Evolutionary conservation across 2,888 invertebrate genomes (phyloP).

Genomic region (Trachelus iudaicus): DNA sequence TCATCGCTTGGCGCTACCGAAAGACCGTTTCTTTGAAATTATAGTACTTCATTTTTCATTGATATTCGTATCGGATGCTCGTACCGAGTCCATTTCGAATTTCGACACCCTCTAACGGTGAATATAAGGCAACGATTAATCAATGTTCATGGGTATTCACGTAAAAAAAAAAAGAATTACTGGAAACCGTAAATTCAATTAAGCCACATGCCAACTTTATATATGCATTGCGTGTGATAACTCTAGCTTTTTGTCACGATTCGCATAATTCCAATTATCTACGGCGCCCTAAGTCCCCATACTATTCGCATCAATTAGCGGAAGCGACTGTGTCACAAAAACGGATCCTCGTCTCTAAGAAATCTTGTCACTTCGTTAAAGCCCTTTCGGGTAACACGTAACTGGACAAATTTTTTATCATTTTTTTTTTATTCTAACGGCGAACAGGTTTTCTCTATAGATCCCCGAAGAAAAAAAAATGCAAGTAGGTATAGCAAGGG

Average conservation of each 20-base stretch:
- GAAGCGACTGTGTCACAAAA: slow-evolving; percentile 31
- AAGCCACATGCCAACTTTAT: slow-evolving; percentile 23
- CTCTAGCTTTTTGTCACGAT: slow-evolving; percentile 35
- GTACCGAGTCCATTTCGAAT: no score
- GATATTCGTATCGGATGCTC: no score
- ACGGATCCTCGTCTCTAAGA: slow-evolving; percentile 30
- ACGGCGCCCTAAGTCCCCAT: slow-evolving; percentile 25
- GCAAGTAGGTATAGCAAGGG: slow-evolving; percentile 19
- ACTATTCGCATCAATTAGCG: slow-evolving; percentile 56
- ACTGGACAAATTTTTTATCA: slow-evolving; percentile 15
- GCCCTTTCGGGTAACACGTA: slow-evolving; percentile 36
- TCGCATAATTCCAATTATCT: slow-evolving; percentile 63
- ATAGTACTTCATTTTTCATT: no score
- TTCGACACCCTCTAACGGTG: no score
- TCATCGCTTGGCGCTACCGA: no score
- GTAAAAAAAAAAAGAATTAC: slow-evolving; percentile 31
- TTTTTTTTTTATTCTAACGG: slow-evolving; percentile 20
- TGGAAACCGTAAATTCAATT: slow-evolving; percentile 56
- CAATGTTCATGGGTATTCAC: background rate
- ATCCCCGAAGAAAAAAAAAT: slow-evolving; percentile 15
- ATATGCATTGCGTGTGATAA: slow-evolving; percentile 56
- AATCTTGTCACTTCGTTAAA: slow-evolving; percentile 44
- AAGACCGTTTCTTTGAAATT: no score
- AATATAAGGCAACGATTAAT: background rate
- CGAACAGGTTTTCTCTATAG: slow-evolving; percentile 48